phyloP scores from a whole-genome alignment of 2,113 vertebrate genomes.

The Apteryx owenii region DNA sequence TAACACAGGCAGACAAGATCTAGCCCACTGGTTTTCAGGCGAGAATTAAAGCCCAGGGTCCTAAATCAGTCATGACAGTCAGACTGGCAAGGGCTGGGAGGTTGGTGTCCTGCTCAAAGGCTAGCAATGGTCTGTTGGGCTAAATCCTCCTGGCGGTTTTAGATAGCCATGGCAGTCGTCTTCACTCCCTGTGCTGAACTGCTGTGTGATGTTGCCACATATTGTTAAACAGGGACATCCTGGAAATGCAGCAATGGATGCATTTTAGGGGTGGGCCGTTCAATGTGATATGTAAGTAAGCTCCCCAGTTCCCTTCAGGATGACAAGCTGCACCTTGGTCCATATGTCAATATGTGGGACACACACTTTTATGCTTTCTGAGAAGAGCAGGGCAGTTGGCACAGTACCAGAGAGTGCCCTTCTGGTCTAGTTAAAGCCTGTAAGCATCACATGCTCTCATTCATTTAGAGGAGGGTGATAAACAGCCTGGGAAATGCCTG shows the following conservation, averaged over 20 bases:
- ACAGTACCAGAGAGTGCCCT: not conserved
- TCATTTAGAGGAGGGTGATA: not conserved
- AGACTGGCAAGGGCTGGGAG: not conserved
- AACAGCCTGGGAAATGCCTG: conserved; percentile 50
- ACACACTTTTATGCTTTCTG: not conserved
- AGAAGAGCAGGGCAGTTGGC: not conserved
- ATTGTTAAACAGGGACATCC: not conserved
- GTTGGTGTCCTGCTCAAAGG: not conserved
- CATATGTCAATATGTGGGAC: not conserved
- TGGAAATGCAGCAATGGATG: not conserved
- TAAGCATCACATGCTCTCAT: conserved; percentile 7
- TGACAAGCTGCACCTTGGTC: not conserved
- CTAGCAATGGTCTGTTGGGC: not conserved
- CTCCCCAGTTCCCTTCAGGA: not conserved
- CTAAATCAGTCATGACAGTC: not conserved
- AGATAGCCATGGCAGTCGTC: not conserved
- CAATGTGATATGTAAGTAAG: not conserved
- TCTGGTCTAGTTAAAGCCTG: conserved; percentile 28
- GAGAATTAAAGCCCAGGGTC: not conserved
- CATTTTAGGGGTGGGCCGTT: not conserved
- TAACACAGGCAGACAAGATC: not conserved
- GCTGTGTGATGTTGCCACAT: not conserved
- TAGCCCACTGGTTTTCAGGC: not conserved
- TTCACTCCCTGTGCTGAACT: not conserved
- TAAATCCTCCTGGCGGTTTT: not conserved